Evolutionary conservation across 2,797 vertebrate species (phyloP).

Genomic region (Periophthalmus magnuspinnatus): DNA sequence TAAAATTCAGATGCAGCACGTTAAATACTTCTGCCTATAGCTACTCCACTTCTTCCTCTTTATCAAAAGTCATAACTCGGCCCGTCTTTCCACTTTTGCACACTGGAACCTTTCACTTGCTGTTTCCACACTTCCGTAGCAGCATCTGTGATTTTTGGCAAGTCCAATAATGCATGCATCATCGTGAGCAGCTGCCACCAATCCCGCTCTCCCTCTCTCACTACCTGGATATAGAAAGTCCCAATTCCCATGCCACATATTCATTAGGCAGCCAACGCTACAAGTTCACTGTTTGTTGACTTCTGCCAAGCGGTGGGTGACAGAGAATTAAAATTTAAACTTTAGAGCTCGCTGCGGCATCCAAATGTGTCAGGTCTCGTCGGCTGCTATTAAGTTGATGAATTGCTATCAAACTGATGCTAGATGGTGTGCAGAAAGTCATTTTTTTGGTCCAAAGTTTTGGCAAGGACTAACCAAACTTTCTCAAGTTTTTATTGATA

Average conservation of each 20-base stretch:
- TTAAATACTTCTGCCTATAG: neutral
- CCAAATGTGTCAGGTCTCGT: conserved; percentile 11
- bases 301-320: conserved; percentile 34
- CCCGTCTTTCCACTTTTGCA: conserved; percentile 36
- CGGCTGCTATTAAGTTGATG: conserved; percentile 1
- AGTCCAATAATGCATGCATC: neutral
- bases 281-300: conserved; percentile 28
- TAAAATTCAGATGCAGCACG: no score
- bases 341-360: conserved; percentile 8
- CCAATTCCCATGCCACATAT: conserved; percentile 22
- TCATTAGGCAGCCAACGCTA: conserved; percentile 24
- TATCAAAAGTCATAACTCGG: neutral
- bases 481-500: neutral
- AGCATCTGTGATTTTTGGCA: conserved; percentile 59
- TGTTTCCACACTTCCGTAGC: conserved; percentile 13
- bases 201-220: conserved; percentile 22
- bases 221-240: conserved; percentile 41
- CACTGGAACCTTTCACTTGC: conserved; percentile 38
- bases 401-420: conserved; percentile 5
- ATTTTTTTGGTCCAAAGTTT: neutral
- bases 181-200: conserved; percentile 33
- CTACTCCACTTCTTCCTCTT: neutral
- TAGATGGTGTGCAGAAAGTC: neutral
- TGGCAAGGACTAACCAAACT: neutral
- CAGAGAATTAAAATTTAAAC: conserved; percentile 32